Evolutionary conservation across 2,888 invertebrate genomes (phyloP), one percentile per base, ranked within the genome.

Genomic region (Drosophila siamana): DNA sequence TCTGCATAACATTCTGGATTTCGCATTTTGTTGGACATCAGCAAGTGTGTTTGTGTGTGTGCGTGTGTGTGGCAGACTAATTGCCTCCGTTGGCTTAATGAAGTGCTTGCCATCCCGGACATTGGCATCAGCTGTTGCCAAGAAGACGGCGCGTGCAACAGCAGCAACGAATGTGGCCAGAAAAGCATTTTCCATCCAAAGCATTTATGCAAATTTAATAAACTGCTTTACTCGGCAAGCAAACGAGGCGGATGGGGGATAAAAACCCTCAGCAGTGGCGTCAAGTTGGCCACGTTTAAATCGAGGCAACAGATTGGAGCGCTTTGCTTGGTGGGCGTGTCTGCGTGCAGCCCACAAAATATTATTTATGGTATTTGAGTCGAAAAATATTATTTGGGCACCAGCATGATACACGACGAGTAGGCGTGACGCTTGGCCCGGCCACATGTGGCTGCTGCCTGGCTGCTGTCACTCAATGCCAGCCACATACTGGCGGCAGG

Each of bases 181-280:
- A 52, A 43, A 36, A 33, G 69, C 74, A 70, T 80, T 78, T 75
- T 61, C 71, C 74, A 52, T 57, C 74, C 61, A 65, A 78, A 74
- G 77, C 86, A 80, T 82, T 86, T 88, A 88, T 88, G 89, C 81
- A 88, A 88, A 88, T 88, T 88, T 89, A 88, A 89, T 88, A 89
- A 89, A 89, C 86, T 88, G 57, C 73, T 68, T 64, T 41, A 41
- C 15, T 64, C 11, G 22, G 24, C 7, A 40, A 4, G 33, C 11
- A 11, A 33, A 28, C 9, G 11, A 28, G 28, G 9, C 19, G 19
- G 19, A 1, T 19, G 9, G 9, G 26, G 26, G 3, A 28, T 9
- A 28, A n/a, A 11, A 33, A 33, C 4, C 33, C 33, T 4, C 33
- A 33, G 33, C n/a, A 33, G 33, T n/a, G 33, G 33, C 5, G 33